Conservation (phyloP, 2,797 vertebrate genomes). For the Silurus aristotelis region DNA sequence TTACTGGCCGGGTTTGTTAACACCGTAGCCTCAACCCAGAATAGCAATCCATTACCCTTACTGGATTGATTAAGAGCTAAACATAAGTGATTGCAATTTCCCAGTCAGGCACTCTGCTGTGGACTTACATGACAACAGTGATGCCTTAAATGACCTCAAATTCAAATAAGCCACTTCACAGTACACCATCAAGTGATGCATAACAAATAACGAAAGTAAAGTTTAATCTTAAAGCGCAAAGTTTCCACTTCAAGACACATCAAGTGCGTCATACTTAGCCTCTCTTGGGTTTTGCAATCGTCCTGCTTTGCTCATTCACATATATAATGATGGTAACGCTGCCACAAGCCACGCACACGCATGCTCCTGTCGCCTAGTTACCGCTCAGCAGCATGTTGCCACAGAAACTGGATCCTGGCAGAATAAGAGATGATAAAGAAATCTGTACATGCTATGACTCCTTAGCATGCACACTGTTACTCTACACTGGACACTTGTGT, state of each 20-base stretch:
- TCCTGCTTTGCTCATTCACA: slow-evolving; percentile 73
- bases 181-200: slow-evolving; percentile 54
- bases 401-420: slow-evolving; percentile 78
- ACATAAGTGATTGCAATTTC: slow-evolving; percentile 60
- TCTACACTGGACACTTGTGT: slow-evolving; percentile 38
- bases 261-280: not conserved
- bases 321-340: slow-evolving; percentile 71
- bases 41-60: slow-evolving; percentile 35
- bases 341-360: slow-evolving; percentile 65
- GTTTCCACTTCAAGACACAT: not conserved
- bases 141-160: slow-evolving; percentile 65
- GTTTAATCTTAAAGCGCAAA: not conserved
- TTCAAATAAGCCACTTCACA: slow-evolving; percentile 37
- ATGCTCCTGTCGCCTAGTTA: slow-evolving; percentile 82
- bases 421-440: slow-evolving; percentile 74
- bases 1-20: slow-evolving; percentile 24
- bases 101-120: slow-evolving; percentile 58
- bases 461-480: slow-evolving; percentile 69
- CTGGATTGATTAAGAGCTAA: slow-evolving; percentile 40
- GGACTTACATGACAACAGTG: slow-evolving; percentile 48
- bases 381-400: slow-evolving; percentile 80
- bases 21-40: slow-evolving; percentile 23
- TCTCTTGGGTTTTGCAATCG: slow-evolving; percentile 55
- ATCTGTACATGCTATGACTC: slow-evolving; percentile 57
- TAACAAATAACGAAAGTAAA: not conserved